Base-by-base conservation (phyloP, 2,113 vertebrate species). In the Stegostoma tigrinum region DNA sequence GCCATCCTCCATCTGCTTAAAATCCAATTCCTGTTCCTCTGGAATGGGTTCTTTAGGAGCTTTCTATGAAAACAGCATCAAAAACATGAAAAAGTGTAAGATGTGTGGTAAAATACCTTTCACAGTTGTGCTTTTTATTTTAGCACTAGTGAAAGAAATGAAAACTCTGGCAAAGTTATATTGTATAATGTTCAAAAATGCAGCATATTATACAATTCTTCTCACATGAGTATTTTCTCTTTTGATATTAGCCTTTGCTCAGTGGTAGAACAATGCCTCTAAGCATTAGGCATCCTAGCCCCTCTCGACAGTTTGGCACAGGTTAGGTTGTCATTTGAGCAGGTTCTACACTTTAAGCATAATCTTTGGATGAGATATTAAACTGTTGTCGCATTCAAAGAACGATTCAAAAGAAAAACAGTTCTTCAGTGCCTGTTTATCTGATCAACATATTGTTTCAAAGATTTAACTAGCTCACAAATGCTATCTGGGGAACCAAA, bases 11-110 rank as follows among this genome's bases (percentile, higher is more conserved):
- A 98, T 97, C 21, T 98, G 98, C 95, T 97, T 98, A 96, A 99
- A 99, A 94, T 99, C 99, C 96, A 99, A 98, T 97, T 99, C 99
- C 96, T 98, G 98, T 96, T 99, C 99, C 97, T 99, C 99, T 7
- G 99, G 98, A 96, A 99, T 99, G 0, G 98, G 98, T 96, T 99
- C 99, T 97, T 99, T 99, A 96, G 99, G 98, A 94, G 98, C 98
- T 97, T 99, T 99, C 99, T 99, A 95, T 0, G 55, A 83, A 7
- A 95, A 95, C 2, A 42, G 72, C 6, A 89, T 30, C n/a, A 80
- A 66, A 0, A 96, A 78, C 1, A 95, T 75, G 7, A 27, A 61
- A 27, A 83, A 55, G 30, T 8, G 19, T 66, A 85, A 95, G 70
- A 45, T 85, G 27, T 66, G 45, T 10, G 23, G 89, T 38, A 38